phyloP scores from a whole-genome alignment of 2,113 vertebrate genomes.

The Megalops atlanticus region DNA sequence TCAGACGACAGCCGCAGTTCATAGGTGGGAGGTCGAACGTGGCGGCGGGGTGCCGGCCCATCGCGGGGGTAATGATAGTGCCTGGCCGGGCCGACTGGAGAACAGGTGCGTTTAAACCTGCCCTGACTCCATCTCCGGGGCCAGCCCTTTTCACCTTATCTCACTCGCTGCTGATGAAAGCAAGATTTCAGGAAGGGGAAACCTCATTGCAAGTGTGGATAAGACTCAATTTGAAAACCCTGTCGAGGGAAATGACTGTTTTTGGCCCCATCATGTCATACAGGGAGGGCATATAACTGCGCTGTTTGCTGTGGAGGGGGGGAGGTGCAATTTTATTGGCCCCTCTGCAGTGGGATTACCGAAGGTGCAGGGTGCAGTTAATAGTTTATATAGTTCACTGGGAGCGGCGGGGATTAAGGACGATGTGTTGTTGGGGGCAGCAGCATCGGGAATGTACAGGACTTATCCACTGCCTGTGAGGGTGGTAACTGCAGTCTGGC shows the following conservation, averaged over 20 bases:
- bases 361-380: constrained; percentile 73
- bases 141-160: constrained; percentile 54
- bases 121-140: constrained; percentile 53
- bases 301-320: constrained; percentile 54
- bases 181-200: constrained; percentile 52
- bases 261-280: constrained; percentile 70
- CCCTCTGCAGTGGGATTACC: constrained; percentile 66
- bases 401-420: constrained; percentile 64
- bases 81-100: constrained; percentile 36
- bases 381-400: constrained; percentile 74
- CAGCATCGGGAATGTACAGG: constrained; percentile 38
- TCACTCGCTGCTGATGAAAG: constrained; percentile 63
- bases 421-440: constrained; percentile 54
- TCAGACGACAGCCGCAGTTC: background rate
- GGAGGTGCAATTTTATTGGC: constrained; percentile 55
- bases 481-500: constrained; percentile 20
- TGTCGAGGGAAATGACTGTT: constrained; percentile 72
- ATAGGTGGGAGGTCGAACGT: constrained; percentile 41
- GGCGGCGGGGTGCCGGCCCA: constrained; percentile 21
- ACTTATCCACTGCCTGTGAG: constrained; percentile 46
- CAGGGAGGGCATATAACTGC: constrained; percentile 63
- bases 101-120: constrained; percentile 51
- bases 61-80: constrained; percentile 43
- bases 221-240: constrained; percentile 69
- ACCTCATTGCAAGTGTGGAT: constrained; percentile 53